Base-by-base conservation (phyloP, 53 echinoderm and acorn worm genomes). In the Temnopleurus reevesii region DNA sequence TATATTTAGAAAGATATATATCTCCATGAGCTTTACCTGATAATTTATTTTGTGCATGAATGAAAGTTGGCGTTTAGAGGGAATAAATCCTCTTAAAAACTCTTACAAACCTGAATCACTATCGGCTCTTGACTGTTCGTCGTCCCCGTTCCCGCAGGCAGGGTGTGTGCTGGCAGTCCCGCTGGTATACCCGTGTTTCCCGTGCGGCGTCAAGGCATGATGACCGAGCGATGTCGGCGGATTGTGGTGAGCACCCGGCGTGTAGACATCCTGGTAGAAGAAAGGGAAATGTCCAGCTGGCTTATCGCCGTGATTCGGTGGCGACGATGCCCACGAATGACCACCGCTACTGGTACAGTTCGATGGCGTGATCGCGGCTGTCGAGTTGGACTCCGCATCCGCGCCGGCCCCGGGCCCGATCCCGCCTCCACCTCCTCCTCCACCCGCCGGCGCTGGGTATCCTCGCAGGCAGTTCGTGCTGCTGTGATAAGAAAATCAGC, bases 401-500 rank as follows among this genome's bases (percentile, higher is more conserved):
- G 44, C 26, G 61, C 27, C 58, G 45, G 28, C 38, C 41, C 38
- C 86, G 4, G 88, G 24, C 35, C 79, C 89, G 30, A 60, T 80
- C 55, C 45, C 76, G 43, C 86, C 86, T 4, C 44, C 76, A 0
- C 77, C 89, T 8, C 76, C 77, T 19, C 89, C 77, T 24, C 77
- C 58, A 6, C 34, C 77, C 56, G 57, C 17, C 24, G 77, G 89
- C 12, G 17, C 56, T 77, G 77, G 89, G 56, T 80, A 80, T 6
- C 89, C 43, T 34, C 89, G 79, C 59, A 77, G 89, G 46, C 81
- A 89, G 92, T 92, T 92, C 21, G 81, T 79, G 57, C 88, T 87
- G 76, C 92, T 76, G 88, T 93, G 93, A 77, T 92, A 92, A 46
- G 92, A 76, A 21, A 94, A 91, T 28, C 96, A 92, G 60, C 94